Evolutionary conservation across 2,113 vertebrate species (phyloP), one percentile per base, ranked within the genome.

Genomic region (Mystacornis crossleyi): DNA sequence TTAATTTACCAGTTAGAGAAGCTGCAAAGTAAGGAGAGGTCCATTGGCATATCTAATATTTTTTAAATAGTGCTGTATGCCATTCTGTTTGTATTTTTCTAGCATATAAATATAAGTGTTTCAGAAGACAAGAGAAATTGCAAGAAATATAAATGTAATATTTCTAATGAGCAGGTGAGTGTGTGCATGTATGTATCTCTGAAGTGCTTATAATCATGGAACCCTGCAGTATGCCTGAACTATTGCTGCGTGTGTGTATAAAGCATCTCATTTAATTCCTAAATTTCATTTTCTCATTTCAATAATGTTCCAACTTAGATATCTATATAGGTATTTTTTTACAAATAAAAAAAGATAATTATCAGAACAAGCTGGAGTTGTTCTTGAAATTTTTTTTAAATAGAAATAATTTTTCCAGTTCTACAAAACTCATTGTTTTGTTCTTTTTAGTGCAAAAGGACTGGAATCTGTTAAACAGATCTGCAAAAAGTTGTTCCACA

Each of bases 251-350:
- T 78, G 20, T 58, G 18, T 51, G 21, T 60, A 16, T 64, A 86
- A 92, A 75, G 19, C 61, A 78, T 55, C 80, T 92, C 15, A 60
- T 90, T 83, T 61, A 51, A 78, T 93, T 83, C 61, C 67, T 71
- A 70, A 81, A 60, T 84, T 89, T 89, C 43, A 14, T 24, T 54
- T 94, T 93, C 42, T 80, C 25, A 40, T 96, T 93, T 88, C 89
- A 90, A 81, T 51, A 86, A 28, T 45, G 16, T 86, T 86, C 23
- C 53, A 48, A 17, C 11, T 60, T 77, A 66, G 7, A 29, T 66
- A 36, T 16, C 14, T 43, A n/a, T 34, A 28, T 50, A 57, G 20
- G 48, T 81, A 16, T 31, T 18, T 70, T 38, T 90, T 88, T 75
- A 54, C 24, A 66, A 12, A 36, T 12, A 36, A 38, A 45, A 34